Base-by-base conservation (phyloP, 1,140 invertebrate species). In the Caenorhabditis inopinata region DNA sequence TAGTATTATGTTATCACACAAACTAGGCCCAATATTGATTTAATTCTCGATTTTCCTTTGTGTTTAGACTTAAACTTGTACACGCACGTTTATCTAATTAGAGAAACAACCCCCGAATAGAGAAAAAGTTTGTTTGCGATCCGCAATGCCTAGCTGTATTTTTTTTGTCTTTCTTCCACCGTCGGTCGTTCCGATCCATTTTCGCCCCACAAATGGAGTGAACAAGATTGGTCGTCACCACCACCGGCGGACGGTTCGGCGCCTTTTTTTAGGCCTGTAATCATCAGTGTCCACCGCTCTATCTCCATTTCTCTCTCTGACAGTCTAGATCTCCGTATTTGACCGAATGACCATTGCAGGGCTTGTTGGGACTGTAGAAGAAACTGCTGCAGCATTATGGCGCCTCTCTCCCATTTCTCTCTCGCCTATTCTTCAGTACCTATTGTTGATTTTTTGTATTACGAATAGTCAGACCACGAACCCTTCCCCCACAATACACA, bases 401-500 rank as follows among this genome's bases (percentile, higher is more conserved):
- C 6, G 58, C 58, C 29, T 32, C 58, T 68, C 58, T 29, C 38
- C 27, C n/a, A 9, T 25, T 32, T 68, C 58, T 23, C 38, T 68
- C 18, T n/a, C 32, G n/a, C 58, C 16, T 2, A 1, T 18, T 16
- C 0, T 48, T 48, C n/a, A n/a, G n/a, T n/a, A n/a, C n/a, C 23
- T 7, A 32, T 58, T 68, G 58, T 68, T 68, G 58, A 32, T 68
- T 68, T 68, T 68, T 68, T 68, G 58, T 68, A 68, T 68, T 68
- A 68, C 58, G 58, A 42, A 42, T 14, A 53, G 49, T 11, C 4
- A 25, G 18, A n/a, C n/a, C n/a, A n/a, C n/a, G n/a, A n/a, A n/a
- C n/a, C n/a, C n/a, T n/a, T n/a, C n/a, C n/a, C n/a, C n/a, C n/a
- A n/a, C n/a, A n/a, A n/a, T n/a, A n/a, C n/a, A n/a, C n/a, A n/a